A percentile compares a stretch with the other conserved stretches of the same genome.
Evolutionary conservation across 2,797 vertebrate genomes (phyloP).

Genomic region (Novumbra hubbsi): DNA sequence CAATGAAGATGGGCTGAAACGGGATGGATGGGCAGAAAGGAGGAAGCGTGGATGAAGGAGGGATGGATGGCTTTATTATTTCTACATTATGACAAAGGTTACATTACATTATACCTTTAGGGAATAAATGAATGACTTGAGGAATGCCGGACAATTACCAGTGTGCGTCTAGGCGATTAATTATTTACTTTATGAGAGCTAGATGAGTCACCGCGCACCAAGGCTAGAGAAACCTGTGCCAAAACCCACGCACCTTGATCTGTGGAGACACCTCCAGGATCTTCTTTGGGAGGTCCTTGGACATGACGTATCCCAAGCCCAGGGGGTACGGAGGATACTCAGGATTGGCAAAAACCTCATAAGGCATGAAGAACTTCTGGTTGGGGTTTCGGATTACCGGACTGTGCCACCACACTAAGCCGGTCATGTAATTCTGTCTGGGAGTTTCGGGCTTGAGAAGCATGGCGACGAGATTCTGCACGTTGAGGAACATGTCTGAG

Average conservation of each 20-base stretch:
- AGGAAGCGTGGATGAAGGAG: too few relatives aligned
- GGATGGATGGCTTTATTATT: neutral
- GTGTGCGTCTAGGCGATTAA: neutral
- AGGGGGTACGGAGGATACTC: conserved; percentile 88
- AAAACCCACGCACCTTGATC: conserved; percentile 48
- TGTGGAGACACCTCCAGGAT: conserved; percentile 79
- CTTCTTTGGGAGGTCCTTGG: conserved; percentile 83
- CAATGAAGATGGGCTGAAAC: conserved; percentile 79
- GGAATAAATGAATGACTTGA: neutral
- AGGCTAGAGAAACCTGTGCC: too few relatives aligned
- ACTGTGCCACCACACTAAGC: conserved; percentile 86
- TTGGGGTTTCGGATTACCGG: conserved; percentile 81
- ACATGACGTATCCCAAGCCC: conserved; percentile 87
- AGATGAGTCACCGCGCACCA: too few relatives aligned
- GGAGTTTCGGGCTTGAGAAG: conserved; percentile 45
- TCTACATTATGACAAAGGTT: neutral
- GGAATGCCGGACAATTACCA: neutral
- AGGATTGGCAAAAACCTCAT: conserved; percentile 74
- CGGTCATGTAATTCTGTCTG: conserved; percentile 80
- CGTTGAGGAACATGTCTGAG: conserved; percentile 49
- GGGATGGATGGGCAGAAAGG: neutral
- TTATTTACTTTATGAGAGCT: neutral
- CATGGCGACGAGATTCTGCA: conserved; percentile 46
- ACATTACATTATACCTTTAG: too few relatives aligned
- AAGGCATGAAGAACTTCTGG: conserved; percentile 84